phyloP scores from a whole-genome alignment of 2,797 vertebrate genomes.

The Alca torda region DNA sequence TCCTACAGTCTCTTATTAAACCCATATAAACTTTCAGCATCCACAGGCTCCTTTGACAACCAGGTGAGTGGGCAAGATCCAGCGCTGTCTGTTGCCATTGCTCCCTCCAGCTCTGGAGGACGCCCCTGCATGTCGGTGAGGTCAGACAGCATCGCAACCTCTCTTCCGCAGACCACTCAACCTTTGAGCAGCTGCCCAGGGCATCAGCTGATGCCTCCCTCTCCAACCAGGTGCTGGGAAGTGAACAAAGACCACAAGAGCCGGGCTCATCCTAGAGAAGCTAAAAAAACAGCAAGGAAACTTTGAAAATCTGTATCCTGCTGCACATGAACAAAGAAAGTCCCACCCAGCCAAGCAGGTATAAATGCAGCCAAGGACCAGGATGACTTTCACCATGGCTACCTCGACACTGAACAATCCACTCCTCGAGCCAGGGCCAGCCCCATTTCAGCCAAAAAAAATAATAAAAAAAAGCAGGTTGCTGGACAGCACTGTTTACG shows the following conservation, averaged over 20 bases:
- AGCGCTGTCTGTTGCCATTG: rapidly evolving
- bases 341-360: neutral
- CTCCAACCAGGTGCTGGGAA: neutral
- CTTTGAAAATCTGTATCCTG: neutral
- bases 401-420: neutral
- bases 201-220: neutral
- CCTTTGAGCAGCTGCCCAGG: neutral
- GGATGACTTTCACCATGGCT: neutral
- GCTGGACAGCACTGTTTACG: rapidly evolving
- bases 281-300: neutral
- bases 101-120: neutral
- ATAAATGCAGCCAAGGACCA: neutral
- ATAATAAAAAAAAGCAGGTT: neutral
- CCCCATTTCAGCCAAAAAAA: neutral
- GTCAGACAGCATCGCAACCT: neutral
- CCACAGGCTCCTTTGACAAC: neutral
- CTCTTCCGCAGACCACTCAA: neutral
- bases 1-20: neutral
- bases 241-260: neutral
- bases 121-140: neutral
- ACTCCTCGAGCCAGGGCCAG: rapidly evolving
- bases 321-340: neutral
- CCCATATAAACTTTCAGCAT: neutral
- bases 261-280: rapidly evolving
- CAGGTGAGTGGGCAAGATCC: neutral